Evolutionary conservation across 2,888 invertebrate species (phyloP).

Genomic region (Hypolimnas misippus): DNA sequence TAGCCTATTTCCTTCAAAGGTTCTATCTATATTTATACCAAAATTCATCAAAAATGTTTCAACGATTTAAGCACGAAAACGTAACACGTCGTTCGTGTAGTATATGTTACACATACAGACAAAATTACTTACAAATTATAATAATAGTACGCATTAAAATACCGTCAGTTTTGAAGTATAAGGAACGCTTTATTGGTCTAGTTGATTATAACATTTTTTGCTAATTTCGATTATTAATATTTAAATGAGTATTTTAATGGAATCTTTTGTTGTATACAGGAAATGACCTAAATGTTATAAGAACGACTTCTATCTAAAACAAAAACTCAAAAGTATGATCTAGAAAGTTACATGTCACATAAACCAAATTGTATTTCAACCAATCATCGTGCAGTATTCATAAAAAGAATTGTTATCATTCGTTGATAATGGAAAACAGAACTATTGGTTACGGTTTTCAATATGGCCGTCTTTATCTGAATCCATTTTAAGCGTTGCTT

Average conservation of each 20-base stretch:
- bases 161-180: too few relatives aligned
- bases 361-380: slow-evolving; percentile 54
- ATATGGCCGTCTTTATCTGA: slow-evolving; percentile 73
- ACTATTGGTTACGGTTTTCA: slow-evolving; percentile 76
- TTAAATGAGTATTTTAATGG: not conserved
- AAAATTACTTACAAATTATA: too few relatives aligned
- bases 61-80: too few relatives aligned
- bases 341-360: slow-evolving; percentile 61
- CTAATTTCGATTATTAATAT: not conserved
- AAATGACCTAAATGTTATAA: not conserved
- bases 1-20: too few relatives aligned
- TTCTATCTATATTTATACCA: too few relatives aligned
- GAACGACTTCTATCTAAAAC: too few relatives aligned
- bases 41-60: too few relatives aligned
- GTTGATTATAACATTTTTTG: not conserved
- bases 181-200: not conserved
- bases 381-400: slow-evolving; percentile 69
- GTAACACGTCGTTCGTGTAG: too few relatives aligned
- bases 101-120: too few relatives aligned
- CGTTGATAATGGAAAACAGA: slow-evolving; percentile 65
- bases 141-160: too few relatives aligned
- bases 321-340: not conserved
- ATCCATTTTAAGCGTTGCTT: slow-evolving; percentile 62
- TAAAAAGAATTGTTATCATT: slow-evolving; percentile 78
- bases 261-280: not conserved